These are phyloP conservation scores for Meta bourneti DNA, from an alignment of 2,888 invertebrate species.

Conservation along the genomic window DNA sequence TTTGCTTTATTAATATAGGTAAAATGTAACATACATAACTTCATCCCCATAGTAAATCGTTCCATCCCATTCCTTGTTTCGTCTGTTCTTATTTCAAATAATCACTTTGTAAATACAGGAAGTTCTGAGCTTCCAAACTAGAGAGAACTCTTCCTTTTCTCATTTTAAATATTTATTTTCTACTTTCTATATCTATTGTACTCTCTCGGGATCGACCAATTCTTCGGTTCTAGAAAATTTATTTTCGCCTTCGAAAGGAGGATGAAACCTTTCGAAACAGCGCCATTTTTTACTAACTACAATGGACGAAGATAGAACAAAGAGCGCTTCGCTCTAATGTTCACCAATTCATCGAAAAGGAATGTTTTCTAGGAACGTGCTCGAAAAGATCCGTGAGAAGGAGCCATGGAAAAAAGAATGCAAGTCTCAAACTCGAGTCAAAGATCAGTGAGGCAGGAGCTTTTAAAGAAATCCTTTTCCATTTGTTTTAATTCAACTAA, in stretches of 20 bases:
- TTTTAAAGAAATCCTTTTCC: constrained; percentile 58
- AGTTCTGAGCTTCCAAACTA: not conserved
- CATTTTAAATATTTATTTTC: not conserved
- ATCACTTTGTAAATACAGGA: not conserved
- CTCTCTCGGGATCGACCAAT: not conserved
- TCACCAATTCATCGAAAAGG: constrained; percentile 19
- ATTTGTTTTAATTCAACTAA: constrained; percentile 66
- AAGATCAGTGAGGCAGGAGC: constrained; percentile 39
- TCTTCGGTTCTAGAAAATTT: not conserved
- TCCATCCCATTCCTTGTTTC: too few species aligned
- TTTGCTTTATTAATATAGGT: too few species aligned
- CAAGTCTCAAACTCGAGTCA: not conserved
- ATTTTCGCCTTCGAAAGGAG: not conserved
- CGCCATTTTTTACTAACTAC: constrained; percentile 1
- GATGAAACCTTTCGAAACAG: not conserved
- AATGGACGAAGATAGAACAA: not conserved
- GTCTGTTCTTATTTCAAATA: not conserved
- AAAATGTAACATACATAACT: too few species aligned
- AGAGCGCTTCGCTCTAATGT: not conserved
- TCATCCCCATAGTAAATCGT: too few species aligned
- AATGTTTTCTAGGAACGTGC: constrained; percentile 34
- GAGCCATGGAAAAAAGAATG: not conserved
- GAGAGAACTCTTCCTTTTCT: not conserved
- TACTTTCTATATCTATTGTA: too few species aligned
- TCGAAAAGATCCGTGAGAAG: not conserved